Evolutionary conservation across 2,113 vertebrate species (phyloP), one percentile per base, ranked within the genome.

Genomic region (Mesitornis unicolor): DNA sequence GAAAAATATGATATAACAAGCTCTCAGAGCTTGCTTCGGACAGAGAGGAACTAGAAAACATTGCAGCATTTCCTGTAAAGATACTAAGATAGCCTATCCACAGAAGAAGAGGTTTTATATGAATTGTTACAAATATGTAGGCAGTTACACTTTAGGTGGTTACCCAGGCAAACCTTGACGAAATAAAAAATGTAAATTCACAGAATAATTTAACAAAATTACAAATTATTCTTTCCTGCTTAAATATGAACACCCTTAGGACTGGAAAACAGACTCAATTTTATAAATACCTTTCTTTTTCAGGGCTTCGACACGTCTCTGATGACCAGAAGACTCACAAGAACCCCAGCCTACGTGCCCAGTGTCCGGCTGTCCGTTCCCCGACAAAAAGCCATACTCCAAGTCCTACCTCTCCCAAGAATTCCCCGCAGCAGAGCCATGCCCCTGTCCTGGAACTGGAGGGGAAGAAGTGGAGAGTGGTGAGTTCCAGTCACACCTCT

Each of bases 391-490:
- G 82, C 92, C 98, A 97, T 80, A 93, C 90, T 51, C 67, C 96
- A 1, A 97, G 82, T 43, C 90, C 94, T 21, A 95, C 98, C 10
- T 92, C 97, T 76, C 95, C 97, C 40, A 97, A 67, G 54, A 96
- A 96, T 19, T 73, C 95, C 26, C 94, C 96, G 1, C 98, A 96
- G 24, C 98, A 98, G 96, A 99, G 97, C 68, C 98, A 98, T 47
- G 45, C 95, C 36, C 98, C 99, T 25, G 85, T 99, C 92, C 95
- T 99, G 61, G 98, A 99, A 97, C 97, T 99, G 90, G 99, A 99
- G 86, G 99, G 99, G 76, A 99, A 99, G 97, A 99, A 99, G 92
- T 99, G 99, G 99, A 99, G 98, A 97, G 99, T 99, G 98, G 99
- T 99, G 96, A 63, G 99, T 98, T 87, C 51, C 33, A 19, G 25